Conservation (phyloP, 2,113 vertebrate genomes). For the Urocynchramus pylzowi region DNA sequence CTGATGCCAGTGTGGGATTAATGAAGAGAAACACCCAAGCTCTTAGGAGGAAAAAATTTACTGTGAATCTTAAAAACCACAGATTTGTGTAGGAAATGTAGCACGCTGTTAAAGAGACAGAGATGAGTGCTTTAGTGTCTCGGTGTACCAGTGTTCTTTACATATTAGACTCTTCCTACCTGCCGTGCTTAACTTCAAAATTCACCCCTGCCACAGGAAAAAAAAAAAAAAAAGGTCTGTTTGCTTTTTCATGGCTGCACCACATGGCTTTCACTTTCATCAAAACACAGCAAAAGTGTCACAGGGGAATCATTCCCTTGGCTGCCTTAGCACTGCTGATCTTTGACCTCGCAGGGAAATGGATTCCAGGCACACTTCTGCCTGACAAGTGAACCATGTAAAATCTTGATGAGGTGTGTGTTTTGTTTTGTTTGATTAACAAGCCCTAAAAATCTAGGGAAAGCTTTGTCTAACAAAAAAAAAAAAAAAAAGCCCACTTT, state of each 20-base stretch:
- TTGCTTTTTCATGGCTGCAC: slow-evolving; percentile 20
- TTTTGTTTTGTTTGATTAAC: slow-evolving; percentile 53
- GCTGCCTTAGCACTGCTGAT: slow-evolving; percentile 33
- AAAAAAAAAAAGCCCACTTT: not conserved
- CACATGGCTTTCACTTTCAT: slow-evolving; percentile 59
- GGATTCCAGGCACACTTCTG: slow-evolving; percentile 57
- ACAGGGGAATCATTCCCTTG: slow-evolving; percentile 33
- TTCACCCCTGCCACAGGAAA: not conserved
- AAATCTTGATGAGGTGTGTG: slow-evolving; percentile 55
- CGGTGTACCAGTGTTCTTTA: not conserved
- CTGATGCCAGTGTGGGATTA: not conserved
- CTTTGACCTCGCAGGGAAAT: slow-evolving; percentile 53
- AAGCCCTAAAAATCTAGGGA: not conserved
- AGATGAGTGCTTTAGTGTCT: not conserved
- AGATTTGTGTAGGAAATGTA: not conserved
- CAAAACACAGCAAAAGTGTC: slow-evolving; percentile 54
- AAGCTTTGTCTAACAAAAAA: not conserved
- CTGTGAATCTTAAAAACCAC: not conserved
- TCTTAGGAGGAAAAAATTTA: not conserved
- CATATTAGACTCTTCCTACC: not conserved
- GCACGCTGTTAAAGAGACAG: not conserved
- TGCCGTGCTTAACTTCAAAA: slow-evolving; percentile 31
- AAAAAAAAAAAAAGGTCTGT: not conserved
- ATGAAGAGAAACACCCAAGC: not conserved
- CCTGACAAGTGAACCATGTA: slow-evolving; percentile 42